Percentiles rank a stretch among this genome's conserved stretches.
Conservation (phyloP, 2,797 vertebrate genomes). For the Uromys caudimaculatus region DNA sequence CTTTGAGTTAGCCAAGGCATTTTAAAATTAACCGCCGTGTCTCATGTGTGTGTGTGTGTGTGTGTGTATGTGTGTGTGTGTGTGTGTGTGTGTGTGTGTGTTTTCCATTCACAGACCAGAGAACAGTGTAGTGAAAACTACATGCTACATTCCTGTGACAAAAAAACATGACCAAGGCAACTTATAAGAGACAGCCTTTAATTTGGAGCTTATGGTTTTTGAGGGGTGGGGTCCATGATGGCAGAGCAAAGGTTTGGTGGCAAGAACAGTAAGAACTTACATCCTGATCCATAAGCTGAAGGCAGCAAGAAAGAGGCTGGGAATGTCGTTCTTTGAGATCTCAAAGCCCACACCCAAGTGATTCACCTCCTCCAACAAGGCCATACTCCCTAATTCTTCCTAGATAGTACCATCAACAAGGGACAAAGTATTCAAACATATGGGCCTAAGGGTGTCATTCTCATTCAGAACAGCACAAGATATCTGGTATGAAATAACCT, state of each 20-base stretch:
- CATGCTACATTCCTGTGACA: neutral
- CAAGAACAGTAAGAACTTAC: neutral
- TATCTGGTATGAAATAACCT: neutral
- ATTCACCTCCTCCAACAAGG: neutral
- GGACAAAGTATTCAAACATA: neutral
- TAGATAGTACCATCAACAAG: neutral
- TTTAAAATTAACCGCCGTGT: neutral
- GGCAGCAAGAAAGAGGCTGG: neutral
- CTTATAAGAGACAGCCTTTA: neutral
- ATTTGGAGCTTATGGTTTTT: neutral
- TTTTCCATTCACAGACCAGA: no score
- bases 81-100: no score
- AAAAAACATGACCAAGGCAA: neutral
- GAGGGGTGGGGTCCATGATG: neutral
- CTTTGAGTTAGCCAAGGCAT: neutral
- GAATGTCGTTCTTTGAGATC: neutral
- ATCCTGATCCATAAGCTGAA: neutral
- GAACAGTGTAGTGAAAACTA: neutral
- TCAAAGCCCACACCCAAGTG: neutral
- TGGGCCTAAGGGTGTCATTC: neutral
- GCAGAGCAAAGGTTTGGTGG: no score
- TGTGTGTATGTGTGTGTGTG: neutral
- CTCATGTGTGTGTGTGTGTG: neutral
- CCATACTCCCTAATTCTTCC: neutral
- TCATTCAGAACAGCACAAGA: neutral